phyloP scores from a whole-genome alignment of 2,888 invertebrate species.

The Andrena bucephala region DNA sequence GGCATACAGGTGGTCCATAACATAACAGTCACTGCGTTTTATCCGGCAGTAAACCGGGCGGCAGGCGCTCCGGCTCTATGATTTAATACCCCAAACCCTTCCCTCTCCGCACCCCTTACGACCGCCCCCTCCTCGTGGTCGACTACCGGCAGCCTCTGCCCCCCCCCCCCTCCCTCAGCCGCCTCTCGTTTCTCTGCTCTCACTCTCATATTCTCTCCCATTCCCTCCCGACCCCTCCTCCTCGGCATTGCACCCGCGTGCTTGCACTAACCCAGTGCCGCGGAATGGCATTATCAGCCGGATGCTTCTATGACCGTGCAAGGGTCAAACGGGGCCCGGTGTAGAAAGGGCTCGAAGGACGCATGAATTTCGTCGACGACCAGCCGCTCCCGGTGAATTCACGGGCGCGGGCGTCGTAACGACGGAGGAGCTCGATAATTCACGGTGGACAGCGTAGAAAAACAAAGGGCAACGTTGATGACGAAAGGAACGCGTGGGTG shows the following conservation, averaged over 20 bases:
- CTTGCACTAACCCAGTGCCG: slow-evolving; percentile 78
- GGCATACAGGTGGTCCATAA: slow-evolving; percentile 85
- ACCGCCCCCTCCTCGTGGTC: slow-evolving; percentile 62
- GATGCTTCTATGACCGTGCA: slow-evolving; percentile 66
- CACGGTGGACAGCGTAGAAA: neutral
- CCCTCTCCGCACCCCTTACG: slow-evolving; percentile 69
- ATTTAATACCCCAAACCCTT: slow-evolving; percentile 83
- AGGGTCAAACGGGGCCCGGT: slow-evolving; percentile 57
- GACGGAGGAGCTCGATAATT: neutral
- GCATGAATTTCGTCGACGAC: slow-evolving; percentile 42
- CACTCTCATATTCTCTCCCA: slow-evolving; percentile 25
- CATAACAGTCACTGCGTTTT: slow-evolving; percentile 85
- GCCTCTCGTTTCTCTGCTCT: slow-evolving; percentile 37
- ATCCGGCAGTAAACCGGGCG: slow-evolving; percentile 85
- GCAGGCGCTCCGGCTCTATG: slow-evolving; percentile 84
- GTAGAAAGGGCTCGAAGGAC: slow-evolving; percentile 50
- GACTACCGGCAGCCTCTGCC: slow-evolving; percentile 53
- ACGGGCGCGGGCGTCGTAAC: neutral
- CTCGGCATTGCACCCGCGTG: slow-evolving; percentile 74
- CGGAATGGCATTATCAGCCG: slow-evolving; percentile 73
- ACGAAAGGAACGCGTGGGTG: slow-evolving; percentile 26
- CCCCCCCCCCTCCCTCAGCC: slow-evolving; percentile 11
- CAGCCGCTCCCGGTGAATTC: neutral
- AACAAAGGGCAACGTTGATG: slow-evolving; percentile 9
- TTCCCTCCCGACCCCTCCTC: slow-evolving; percentile 41